Evolutionary conservation across 2,797 vertebrate species (phyloP), one percentile per base, ranked within the genome.

Genomic region (Coregonus sp.): DNA sequence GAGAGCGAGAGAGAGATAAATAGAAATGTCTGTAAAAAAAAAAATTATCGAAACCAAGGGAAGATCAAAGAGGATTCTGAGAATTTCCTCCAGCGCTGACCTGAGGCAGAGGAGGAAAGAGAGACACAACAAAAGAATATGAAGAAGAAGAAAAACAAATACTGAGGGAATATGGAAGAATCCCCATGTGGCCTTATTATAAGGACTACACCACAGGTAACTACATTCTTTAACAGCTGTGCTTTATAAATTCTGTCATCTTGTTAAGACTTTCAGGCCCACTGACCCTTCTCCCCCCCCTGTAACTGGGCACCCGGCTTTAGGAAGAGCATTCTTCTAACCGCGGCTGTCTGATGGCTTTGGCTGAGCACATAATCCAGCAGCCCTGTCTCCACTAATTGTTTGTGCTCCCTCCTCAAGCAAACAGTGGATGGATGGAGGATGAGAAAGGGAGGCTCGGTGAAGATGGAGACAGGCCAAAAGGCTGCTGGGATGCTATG

Each of bases 161-260:
- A 93, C 89, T 95, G 93, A 89, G 83, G 92, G 54, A 81, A 91
- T 94, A 94, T 91, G 87, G 88, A 93, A 82, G 91, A 86, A 94
- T 93, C 96, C 96, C 94, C 96, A 87, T 75, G 96, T 96, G 96
- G 94, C 95, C 95, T 96, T 96, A 95, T 97, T 98, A 97, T 91
- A 92, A 92, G 95, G 95, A 94, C 93, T 89, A 91, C 94, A 93
- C 94, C 91, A 91, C 91, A 95, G 94, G 95, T 94, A 95, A 95
- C 94, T 88, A 93, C 88, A 88, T 94, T 93, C 91, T 95, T 94
- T 94, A 83, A 87, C 92, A 59, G 74, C 82, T 88, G 92, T 82
- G 88, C 92, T 95, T 96, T 96, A 96, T 96, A 97, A 96, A 96
- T 95, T 94, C 94, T 95, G 93, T 95, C 90, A 86, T 94, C 95